Evolutionary conservation across 2,888 invertebrate genomes (phyloP), one percentile per base, ranked within the genome.

Genomic region (Choristoneura rosaceana): DNA sequence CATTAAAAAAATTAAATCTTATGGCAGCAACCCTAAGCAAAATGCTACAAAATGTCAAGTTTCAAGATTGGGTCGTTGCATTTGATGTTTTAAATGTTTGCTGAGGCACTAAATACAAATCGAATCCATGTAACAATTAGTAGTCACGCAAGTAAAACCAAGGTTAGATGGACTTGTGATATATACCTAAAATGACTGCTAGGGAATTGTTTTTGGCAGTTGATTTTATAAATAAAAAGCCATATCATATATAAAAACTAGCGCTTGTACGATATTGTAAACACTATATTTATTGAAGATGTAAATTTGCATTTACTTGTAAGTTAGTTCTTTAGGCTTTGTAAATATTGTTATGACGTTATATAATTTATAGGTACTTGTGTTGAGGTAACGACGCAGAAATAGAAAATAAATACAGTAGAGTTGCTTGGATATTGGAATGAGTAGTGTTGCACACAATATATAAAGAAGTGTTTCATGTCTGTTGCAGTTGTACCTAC

Each of bases 281-380:
- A 91, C 92, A 91, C 88, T 88, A 90, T 84, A 93, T 93, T 94
- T 93, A 93, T 93, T 93, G 83, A 86, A 85, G 85, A 89, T 94
- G 94, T 94, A 93, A 88, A 94, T 93, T 73, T 92, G 91, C 93
- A 92, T 92, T 91, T 91, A 93, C 84, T 84, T 84, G 90, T 94
- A 94, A 93, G 93, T 89, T 93, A 94, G 92, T 85, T 87, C 79
- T 78, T 87, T 93, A 93, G 92, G 93, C 93, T 94, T 93, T 94
- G 94, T 94, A 94, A 91, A 94, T 94, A 94, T 93, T 94, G 94
- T 94, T 94, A 93, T 86, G 91, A 93, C 89, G 93, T 94, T 94
- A 93, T 92, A 94, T 94, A 94, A 94, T 93, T 94, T 94, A 93
- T 93, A 93, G 93, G 91, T 92, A 88, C 82, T 84, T 78, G 81